These are phyloP conservation scores for Conus betulinus DNA, from an alignment of 1,140 invertebrate genomes.

Conservation along the genomic window DNA sequence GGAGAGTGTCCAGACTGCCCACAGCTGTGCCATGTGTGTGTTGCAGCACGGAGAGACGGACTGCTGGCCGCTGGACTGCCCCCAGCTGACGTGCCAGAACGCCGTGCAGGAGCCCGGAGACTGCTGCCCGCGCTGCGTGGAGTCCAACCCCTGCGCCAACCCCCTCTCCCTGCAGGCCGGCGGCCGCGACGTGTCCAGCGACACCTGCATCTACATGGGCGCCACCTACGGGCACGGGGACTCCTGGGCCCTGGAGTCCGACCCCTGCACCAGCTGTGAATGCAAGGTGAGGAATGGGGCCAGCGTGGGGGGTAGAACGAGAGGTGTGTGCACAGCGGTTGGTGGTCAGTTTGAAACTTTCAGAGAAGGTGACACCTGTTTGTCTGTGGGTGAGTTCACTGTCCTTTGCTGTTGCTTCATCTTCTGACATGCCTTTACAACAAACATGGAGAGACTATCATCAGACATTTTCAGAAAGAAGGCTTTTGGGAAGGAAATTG, in stretches of 20 bases:
- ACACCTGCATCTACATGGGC: constrained; percentile 56
- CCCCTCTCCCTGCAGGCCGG: constrained; percentile 46
- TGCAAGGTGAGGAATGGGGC: constrained; percentile 82
- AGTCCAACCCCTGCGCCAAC: constrained; percentile 77
- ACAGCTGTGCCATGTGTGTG: background rate
- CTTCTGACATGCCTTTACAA: no score
- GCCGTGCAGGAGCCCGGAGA: constrained; percentile 79
- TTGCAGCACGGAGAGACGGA: constrained; percentile 89
- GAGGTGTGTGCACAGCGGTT: no score
- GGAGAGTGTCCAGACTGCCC: background rate
- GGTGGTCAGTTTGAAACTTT: no score
- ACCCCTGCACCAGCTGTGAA: constrained; percentile 85
- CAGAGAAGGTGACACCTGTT: no score
- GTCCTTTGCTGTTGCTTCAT: no score
- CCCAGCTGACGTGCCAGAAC: constrained; percentile 82
- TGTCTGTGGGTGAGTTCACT: no score
- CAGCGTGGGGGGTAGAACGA: no score
- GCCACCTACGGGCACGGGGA: constrained; percentile 56
- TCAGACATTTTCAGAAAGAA: no score
- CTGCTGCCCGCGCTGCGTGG: constrained; percentile 84
- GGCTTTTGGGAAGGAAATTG: no score
- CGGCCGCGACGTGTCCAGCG: constrained; percentile 50
- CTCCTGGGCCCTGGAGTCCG: constrained; percentile 72
- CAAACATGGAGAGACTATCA: no score
- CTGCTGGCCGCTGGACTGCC: constrained; percentile 91